Evolutionary conservation across 2,797 vertebrate species (phyloP).

Genomic region (Mormyrops boulengeri): DNA sequence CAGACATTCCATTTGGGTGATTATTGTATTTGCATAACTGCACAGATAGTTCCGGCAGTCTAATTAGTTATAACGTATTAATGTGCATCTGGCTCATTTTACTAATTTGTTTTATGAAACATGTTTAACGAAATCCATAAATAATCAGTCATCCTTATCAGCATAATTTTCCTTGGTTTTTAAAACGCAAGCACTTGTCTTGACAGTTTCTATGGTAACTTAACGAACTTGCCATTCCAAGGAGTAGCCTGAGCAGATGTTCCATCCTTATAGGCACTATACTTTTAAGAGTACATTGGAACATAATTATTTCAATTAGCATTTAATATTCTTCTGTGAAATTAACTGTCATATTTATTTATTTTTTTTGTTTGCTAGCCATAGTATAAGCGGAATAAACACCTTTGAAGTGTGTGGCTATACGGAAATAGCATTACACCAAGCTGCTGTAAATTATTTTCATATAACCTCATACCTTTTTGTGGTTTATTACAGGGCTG

Average conservation of each 20-base stretch:
- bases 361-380: neutral
- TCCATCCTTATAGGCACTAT: neutral
- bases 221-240: too few relatives aligned
- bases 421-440: neutral
- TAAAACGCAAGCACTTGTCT: neutral
- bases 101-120: too few relatives aligned
- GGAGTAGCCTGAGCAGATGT: neutral
- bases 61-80: too few relatives aligned
- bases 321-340: neutral
- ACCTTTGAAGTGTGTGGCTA: neutral
- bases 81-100: too few relatives aligned
- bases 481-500: too few relatives aligned
- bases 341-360: neutral
- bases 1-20: too few relatives aligned
- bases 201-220: too few relatives aligned
- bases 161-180: neutral
- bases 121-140: neutral
- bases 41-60: too few relatives aligned
- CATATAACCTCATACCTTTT: too few relatives aligned
- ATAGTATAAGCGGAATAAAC: neutral
- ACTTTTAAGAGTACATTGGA: neutral
- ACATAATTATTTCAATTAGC: too few relatives aligned
- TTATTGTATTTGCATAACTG: too few relatives aligned
- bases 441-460: neutral
- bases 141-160: neutral